Evolutionary conservation across 2,888 invertebrate genomes (phyloP), one percentile per base, ranked within the genome.

Genomic region (Sphaerophoria rueppellii): DNA sequence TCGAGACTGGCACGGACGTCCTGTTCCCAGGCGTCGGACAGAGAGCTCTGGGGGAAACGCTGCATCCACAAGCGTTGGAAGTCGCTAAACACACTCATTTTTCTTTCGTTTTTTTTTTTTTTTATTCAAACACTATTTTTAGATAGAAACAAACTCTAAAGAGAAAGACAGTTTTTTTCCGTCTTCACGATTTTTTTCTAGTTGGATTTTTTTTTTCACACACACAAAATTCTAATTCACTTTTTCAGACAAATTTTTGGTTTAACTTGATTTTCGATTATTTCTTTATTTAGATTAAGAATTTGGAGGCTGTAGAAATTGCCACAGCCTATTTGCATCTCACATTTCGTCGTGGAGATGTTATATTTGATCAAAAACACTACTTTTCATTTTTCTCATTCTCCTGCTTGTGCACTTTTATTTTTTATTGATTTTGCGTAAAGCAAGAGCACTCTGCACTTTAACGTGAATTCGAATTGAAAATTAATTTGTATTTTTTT

Each of bases 11-110:
- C 96, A 90, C 97, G 95, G 90, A 97, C 97, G 93, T 97, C 97
- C 93, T 96, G 97, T 92, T 97, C 97, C 97, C 97, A 97, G 91
- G 97, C 97, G 91, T 96, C 96, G 91, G 97, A 97, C 89, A 97
- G 93, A 88, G 96, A 96, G 93, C 96, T 96, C 91, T 96, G 96
- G 88, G 97, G 97, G 94, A 97, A 97, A 90, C 97, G 94, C 93
- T 97, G 95, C 93, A 95, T 94, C 97, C 97, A 97, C 92, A 97
- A 96, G 92, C 96, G 96, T 93, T 96, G 96, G 93, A 97, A 97
- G 93, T 97, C 97, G 91, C 96, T 95, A 92, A 96, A 97, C 91
- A 97, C 96, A 93, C 96, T 97, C 97, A 95, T 95, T 80, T 74
- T 24, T 24, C 24, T 24, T 24, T 24, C 24, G 24, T 24, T 24